A percentile compares a stretch with the other conserved stretches of the same genome.
phyloP scores from a whole-genome alignment of 2,888 invertebrate species.

The Eutolmus rufibarbis region DNA sequence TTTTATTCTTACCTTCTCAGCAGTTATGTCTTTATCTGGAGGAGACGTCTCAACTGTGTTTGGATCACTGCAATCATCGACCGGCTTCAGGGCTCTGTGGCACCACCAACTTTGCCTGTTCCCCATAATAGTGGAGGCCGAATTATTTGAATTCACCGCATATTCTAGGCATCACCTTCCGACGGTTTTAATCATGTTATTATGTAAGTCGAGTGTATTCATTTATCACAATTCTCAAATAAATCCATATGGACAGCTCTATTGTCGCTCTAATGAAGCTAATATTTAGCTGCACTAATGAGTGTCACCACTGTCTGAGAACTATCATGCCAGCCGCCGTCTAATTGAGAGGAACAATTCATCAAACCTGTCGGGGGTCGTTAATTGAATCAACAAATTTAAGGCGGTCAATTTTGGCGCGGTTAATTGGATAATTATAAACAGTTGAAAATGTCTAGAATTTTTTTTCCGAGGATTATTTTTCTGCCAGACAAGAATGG shows the following conservation, averaged over 20 bases:
- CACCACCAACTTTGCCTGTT: slow-evolving; percentile 62
- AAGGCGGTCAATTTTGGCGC: not conserved
- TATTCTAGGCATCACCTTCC: not conserved
- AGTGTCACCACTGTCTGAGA: not conserved
- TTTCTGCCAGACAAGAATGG: not conserved
- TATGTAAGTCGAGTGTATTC: not conserved
- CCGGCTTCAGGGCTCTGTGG: slow-evolving; percentile 54
- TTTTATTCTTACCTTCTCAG: not conserved
- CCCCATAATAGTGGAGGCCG: slow-evolving; percentile 54
- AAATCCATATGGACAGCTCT: not conserved
- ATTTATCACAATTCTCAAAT: not conserved
- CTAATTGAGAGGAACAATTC: not conserved
- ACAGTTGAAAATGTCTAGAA: not conserved
- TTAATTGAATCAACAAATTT: not conserved
- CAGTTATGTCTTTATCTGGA: not conserved
- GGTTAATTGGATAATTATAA: not conserved
- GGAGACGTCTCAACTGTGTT: not conserved
- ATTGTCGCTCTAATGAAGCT: not conserved
- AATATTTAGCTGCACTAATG: not conserved
- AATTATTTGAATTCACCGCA: not conserved
- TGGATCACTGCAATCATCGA: slow-evolving; percentile 9
- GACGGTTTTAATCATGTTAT: not conserved
- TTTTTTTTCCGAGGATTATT: not conserved
- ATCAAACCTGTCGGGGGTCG: not conserved
- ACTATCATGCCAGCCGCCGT: not conserved